phyloP scores from a whole-genome alignment of 2,797 vertebrate genomes.

The Dryobates pubescens region DNA sequence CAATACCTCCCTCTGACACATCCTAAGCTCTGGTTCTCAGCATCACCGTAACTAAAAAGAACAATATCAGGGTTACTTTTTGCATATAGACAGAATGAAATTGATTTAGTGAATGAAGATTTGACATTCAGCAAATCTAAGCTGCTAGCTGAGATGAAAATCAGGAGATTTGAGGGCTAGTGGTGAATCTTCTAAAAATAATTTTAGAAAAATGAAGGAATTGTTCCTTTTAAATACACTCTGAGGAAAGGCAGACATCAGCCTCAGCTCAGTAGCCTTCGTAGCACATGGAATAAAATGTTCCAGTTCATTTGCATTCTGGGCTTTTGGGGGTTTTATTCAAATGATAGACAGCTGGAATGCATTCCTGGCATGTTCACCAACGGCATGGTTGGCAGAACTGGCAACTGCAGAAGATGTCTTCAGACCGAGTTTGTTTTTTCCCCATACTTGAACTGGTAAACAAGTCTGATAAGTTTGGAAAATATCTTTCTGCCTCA shows the following conservation, averaged over 20 bases:
- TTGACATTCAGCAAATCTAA: background rate
- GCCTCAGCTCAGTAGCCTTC: background rate
- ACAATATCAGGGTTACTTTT: background rate
- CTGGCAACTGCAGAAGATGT: background rate
- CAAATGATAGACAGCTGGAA: background rate
- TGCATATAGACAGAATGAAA: background rate
- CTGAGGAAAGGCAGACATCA: background rate
- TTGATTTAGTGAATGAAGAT: background rate
- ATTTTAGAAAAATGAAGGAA: background rate
- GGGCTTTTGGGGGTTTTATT: background rate
- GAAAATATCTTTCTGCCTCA: background rate
- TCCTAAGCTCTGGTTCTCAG: too few species aligned
- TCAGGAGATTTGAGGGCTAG: background rate
- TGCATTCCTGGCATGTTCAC: background rate
- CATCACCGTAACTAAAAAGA: too few species aligned
- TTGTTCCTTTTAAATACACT: background rate
- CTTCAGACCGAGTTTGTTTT: background rate
- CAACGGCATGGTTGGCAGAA: background rate
- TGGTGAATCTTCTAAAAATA: background rate
- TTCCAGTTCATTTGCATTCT: background rate
- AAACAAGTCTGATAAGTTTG: conserved; percentile 24
- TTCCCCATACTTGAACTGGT: background rate
- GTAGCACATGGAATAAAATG: background rate
- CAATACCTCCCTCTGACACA: too few species aligned
- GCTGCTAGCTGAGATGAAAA: background rate